phyloP scores from a whole-genome alignment of 1,140 invertebrate species.

The silkworm (Bombyx mori) region DNA sequence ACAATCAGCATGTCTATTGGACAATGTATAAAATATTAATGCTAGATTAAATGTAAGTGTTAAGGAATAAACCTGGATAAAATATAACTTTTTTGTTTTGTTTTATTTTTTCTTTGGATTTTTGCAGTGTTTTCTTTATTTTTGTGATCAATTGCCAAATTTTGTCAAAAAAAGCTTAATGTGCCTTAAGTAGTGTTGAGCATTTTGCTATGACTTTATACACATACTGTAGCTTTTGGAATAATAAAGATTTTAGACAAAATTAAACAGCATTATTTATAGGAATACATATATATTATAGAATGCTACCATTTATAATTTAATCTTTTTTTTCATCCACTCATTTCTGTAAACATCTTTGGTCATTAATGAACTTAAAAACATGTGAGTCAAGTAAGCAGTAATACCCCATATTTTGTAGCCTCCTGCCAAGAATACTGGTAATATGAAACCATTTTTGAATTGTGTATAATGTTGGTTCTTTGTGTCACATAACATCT shows the following conservation, averaged over 20 bases:
- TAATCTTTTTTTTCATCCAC: slow-evolving; percentile 41
- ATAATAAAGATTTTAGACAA: slow-evolving; percentile 29
- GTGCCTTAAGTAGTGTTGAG: slow-evolving; percentile 14
- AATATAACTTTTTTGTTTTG: slow-evolving; percentile 61
- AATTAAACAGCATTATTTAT: slow-evolving; percentile 18
- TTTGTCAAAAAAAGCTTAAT: slow-evolving; percentile 10
- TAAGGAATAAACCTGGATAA: slow-evolving; percentile 69
- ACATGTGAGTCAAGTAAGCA: slow-evolving; percentile 56
- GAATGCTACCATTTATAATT: slow-evolving; percentile 2
- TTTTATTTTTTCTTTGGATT: slow-evolving; percentile 50
- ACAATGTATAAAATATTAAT: slow-evolving; percentile 68
- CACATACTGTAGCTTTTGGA: slow-evolving; percentile 36
- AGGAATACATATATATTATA: slow-evolving; percentile 7
- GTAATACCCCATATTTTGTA: slow-evolving; percentile 65
- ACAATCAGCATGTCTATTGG: slow-evolving; percentile 49
- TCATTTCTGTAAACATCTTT: slow-evolving; percentile 53
- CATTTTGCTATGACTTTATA: slow-evolving; percentile 8
- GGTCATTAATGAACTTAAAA: slow-evolving; percentile 45
- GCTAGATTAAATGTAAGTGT: slow-evolving; percentile 63
- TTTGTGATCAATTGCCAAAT: slow-evolving; percentile 4
- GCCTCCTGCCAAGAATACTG: slow-evolving; percentile 46
- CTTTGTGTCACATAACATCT: slow-evolving; percentile 76
- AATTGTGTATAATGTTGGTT: slow-evolving; percentile 63
- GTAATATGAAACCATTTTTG: slow-evolving; percentile 45
- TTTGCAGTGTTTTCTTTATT: slow-evolving; percentile 12